Evolutionary conservation across 2,113 vertebrate genomes (phyloP).

Genomic region (Tympanuchus pallidicinctus): DNA sequence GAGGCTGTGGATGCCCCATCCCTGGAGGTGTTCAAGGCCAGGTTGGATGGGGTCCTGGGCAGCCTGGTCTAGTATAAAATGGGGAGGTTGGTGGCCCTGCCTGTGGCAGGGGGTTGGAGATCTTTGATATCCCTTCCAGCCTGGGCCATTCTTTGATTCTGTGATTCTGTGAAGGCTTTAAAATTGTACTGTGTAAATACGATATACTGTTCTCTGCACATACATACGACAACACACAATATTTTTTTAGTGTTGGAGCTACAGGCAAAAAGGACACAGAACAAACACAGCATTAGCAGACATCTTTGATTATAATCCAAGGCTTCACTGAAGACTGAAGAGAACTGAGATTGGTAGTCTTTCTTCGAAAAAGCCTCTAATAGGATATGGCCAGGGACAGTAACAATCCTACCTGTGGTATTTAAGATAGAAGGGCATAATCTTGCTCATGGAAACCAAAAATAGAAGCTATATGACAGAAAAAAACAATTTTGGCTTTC

Average conservation of each 20-base stretch:
- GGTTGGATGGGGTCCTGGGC: too few species aligned
- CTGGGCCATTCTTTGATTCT: too few species aligned
- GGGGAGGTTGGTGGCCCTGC: too few species aligned
- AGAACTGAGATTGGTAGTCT: neutral
- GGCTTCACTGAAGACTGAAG: neutral
- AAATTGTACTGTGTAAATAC: neutral
- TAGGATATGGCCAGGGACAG: neutral
- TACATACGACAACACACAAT: neutral
- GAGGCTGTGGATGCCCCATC: too few species aligned
- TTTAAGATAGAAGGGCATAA: neutral
- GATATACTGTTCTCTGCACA: neutral
- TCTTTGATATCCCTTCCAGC: too few species aligned
- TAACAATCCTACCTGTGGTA: neutral
- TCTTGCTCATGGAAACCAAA: neutral
- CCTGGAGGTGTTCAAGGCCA: too few species aligned
- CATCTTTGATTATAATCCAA: neutral
- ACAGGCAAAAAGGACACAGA: neutral
- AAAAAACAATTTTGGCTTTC: neutral
- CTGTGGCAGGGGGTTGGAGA: too few species aligned
- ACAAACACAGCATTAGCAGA: neutral
- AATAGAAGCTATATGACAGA: neutral
- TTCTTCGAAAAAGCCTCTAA: neutral
- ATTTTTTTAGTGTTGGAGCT: neutral
- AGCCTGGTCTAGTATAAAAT: too few species aligned
- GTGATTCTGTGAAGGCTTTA: neutral